These are phyloP conservation scores for Seladonia tumulorum DNA, from an alignment of 2,888 invertebrate species.

Conservation along the genomic window DNA sequence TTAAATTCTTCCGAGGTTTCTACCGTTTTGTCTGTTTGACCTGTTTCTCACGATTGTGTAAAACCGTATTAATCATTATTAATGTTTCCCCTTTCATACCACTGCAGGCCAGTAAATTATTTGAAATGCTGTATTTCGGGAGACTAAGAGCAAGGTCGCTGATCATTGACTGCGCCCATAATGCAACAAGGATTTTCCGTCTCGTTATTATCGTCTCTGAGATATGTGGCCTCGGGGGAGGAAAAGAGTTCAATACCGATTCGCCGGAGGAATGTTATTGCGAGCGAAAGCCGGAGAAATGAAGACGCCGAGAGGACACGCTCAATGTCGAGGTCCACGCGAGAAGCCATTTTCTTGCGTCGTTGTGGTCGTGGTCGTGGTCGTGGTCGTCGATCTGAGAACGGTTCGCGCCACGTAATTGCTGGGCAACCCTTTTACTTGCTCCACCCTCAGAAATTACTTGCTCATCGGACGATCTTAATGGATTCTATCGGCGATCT, in stretches of 20 bases:
- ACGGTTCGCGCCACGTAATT: constrained; percentile 4
- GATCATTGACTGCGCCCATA: constrained; percentile 30
- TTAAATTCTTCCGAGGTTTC: background rate
- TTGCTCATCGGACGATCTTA: background rate
- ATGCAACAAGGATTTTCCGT: constrained; percentile 27
- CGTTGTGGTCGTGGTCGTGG: too few species aligned
- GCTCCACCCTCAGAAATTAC: background rate
- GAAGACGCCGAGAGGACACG: background rate
- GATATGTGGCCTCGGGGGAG: constrained; percentile 41
- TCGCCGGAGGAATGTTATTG: constrained; percentile 46
- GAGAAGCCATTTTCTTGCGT: constrained; percentile 14
- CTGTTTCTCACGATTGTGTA: too few species aligned
- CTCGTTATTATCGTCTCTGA: constrained; percentile 46
- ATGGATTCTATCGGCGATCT: constrained; percentile 1
- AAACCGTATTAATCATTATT: background rate
- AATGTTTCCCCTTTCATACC: background rate
- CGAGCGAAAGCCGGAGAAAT: constrained; percentile 1
- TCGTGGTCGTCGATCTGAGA: background rate
- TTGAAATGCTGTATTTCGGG: background rate
- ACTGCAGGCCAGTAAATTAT: background rate
- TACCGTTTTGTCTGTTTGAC: background rate
- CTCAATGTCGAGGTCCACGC: constrained; percentile 14
- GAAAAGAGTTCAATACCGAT: constrained; percentile 44
- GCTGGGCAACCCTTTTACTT: background rate
- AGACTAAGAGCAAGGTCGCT: background rate